Evolutionary conservation across 2,888 invertebrate genomes (phyloP).

Genomic region (Aphodius granarius): DNA sequence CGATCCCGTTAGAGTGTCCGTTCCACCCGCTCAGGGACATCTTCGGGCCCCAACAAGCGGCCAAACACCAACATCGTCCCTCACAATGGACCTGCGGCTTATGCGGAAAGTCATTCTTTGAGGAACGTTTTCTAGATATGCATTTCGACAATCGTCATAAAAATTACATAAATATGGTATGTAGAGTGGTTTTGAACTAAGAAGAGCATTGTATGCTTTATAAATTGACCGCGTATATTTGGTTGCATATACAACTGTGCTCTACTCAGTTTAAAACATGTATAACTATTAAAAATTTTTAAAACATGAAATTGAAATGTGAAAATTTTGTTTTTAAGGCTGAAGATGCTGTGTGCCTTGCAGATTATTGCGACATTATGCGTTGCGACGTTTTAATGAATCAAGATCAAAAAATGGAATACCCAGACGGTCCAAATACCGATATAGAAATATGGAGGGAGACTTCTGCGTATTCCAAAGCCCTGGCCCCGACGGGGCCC

Average conservation of each 20-base stretch:
- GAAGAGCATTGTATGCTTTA: too few species aligned
- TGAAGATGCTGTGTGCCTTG: constrained; percentile 89
- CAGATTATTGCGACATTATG: constrained; percentile 95
- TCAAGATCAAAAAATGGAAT: constrained; percentile 69
- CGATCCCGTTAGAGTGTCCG: constrained; percentile 85
- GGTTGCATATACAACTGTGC: too few species aligned
- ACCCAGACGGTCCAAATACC: constrained; percentile 68
- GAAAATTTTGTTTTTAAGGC: constrained; percentile 60
- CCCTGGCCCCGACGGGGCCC: constrained; percentile 56
- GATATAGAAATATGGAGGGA: constrained; percentile 86
- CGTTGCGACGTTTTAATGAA: constrained; percentile 86
- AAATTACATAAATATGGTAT: constrained; percentile 79
- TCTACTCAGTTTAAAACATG: too few species aligned
- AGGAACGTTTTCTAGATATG: constrained; percentile 82
- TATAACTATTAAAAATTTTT: background rate
- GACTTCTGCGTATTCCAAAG: constrained; percentile 68
- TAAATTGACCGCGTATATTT: too few species aligned
- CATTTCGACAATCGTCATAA: constrained; percentile 90
- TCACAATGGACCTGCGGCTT: constrained; percentile 90
- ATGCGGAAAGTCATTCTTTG: constrained; percentile 90
- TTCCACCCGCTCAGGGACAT: constrained; percentile 87
- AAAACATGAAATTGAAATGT: background rate
- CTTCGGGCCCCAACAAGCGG: constrained; percentile 83
- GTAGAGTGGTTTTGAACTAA: too few species aligned
- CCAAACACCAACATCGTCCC: constrained; percentile 81